Evolutionary conservation across 1,140 invertebrate genomes (phyloP).

Genomic region (Carcinoscorpius rotundicauda): DNA sequence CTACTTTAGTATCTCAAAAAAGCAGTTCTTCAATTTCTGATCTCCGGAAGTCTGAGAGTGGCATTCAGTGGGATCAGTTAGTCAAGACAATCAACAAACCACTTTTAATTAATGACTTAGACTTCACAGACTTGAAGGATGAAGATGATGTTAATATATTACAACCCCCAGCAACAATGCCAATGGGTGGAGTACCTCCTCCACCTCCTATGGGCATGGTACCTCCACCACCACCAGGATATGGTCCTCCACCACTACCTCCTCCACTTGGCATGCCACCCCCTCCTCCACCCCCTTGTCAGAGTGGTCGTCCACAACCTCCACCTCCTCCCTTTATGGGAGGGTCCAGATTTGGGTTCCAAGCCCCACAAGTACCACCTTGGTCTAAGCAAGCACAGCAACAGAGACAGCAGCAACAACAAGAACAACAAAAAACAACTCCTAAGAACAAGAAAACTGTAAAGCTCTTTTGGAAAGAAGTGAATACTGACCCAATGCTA

Average conservation of each 20-base stretch:
- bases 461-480: constrained; percentile 97
- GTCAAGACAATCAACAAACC: constrained; percentile 65
- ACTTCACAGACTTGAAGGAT: constrained; percentile 80
- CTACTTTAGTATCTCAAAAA: neutral
- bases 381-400: neutral
- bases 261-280: constrained; percentile 26
- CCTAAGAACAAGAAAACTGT: constrained; percentile 96
- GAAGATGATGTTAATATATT: constrained; percentile 45
- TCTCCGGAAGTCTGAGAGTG: constrained; percentile 13
- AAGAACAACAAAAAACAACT: constrained; percentile 15
- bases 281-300: constrained; percentile 34
- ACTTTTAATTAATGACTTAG: constrained; percentile 82
- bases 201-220: constrained; percentile 30
- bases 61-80: constrained; percentile 88
- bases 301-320: constrained; percentile 29
- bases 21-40: neutral
- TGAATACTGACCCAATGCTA: constrained; percentile 60
- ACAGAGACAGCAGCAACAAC: constrained; percentile 15
- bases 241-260: constrained; percentile 28
- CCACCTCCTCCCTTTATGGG: constrained; percentile 33
- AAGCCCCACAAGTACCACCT: constrained; percentile 22
- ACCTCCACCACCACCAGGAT: constrained; percentile 32
- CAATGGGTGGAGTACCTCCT: constrained; percentile 23
- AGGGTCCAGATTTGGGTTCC: constrained; percentile 5
- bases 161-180: constrained; percentile 2